phyloP scores from a whole-genome alignment of 2,797 vertebrate species.

The Gallirallus australis region DNA sequence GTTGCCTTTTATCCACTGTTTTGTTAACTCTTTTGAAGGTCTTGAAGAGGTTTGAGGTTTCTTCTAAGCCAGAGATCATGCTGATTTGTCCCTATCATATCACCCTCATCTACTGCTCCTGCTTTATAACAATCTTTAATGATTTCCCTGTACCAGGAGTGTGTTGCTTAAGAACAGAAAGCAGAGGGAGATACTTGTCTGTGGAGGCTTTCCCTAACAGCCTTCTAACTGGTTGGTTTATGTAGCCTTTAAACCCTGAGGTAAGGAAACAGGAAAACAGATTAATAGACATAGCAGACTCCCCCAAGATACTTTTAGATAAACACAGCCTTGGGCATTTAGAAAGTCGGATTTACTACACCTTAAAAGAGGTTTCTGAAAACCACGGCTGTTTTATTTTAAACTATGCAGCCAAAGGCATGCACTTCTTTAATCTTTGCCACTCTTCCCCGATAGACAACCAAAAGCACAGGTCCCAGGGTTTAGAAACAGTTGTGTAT shows the following conservation, averaged over 20 bases:
- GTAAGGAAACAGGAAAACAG: constrained; percentile 74
- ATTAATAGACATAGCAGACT: constrained; percentile 72
- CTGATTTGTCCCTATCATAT: constrained; percentile 26
- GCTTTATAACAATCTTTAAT: neutral
- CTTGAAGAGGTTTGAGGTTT: constrained; percentile 19
- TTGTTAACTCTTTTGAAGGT: constrained; percentile 36
- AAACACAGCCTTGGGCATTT: constrained; percentile 75
- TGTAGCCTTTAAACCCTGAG: constrained; percentile 61
- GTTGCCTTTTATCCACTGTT: constrained; percentile 35
- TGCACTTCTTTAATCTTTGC: constrained; percentile 73
- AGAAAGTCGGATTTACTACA: constrained; percentile 73
- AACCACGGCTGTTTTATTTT: constrained; percentile 67
- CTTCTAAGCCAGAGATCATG: constrained; percentile 24
- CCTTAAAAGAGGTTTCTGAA: constrained; percentile 74
- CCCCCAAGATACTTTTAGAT: constrained; percentile 73
- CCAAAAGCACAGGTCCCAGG: constrained; percentile 44
- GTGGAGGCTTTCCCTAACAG: constrained; percentile 49
- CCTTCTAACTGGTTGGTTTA: constrained; percentile 54
- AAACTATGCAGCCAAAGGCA: constrained; percentile 71
- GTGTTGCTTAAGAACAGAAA: constrained; percentile 41
- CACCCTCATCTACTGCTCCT: constrained; percentile 3
- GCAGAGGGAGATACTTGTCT: constrained; percentile 34
- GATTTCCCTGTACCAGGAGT: neutral
- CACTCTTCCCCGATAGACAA: constrained; percentile 63
- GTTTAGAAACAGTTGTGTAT: constrained; percentile 66